Evolutionary conservation across 2,797 vertebrate genomes (phyloP).

Genomic region (Macropus fuliginosus): DNA sequence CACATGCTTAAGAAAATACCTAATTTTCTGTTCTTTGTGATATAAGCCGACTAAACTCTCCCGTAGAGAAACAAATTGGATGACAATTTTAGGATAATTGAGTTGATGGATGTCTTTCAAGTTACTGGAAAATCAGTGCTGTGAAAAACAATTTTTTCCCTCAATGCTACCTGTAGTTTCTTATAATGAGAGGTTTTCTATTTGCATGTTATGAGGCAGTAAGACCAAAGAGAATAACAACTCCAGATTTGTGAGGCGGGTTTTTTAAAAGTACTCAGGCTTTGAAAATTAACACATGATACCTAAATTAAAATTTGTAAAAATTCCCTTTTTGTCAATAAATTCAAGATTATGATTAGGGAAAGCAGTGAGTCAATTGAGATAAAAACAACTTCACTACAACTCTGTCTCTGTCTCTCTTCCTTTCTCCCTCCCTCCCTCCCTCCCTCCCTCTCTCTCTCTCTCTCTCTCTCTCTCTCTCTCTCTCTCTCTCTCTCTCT

Average conservation of each 20-base stretch:
- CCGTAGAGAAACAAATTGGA: slow-evolving; percentile 83
- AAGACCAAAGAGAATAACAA: slow-evolving; percentile 60
- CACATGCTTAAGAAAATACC: slow-evolving; percentile 65
- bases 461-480: no score
- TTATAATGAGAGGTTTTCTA: slow-evolving; percentile 29
- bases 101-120: slow-evolving; percentile 72
- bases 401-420: not conserved
- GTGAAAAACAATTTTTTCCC: slow-evolving; percentile 67
- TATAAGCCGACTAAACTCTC: slow-evolving; percentile 65
- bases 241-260: slow-evolving; percentile 23
- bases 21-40: slow-evolving; percentile 79
- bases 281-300: slow-evolving; percentile 41
- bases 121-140: slow-evolving; percentile 76
- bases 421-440: no score
- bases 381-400: not conserved
- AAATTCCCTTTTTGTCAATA: slow-evolving; percentile 10
- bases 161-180: slow-evolving; percentile 67
- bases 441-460: no score
- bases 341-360: slow-evolving; percentile 3
- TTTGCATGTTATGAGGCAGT: slow-evolving; percentile 66
- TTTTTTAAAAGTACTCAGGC: not conserved
- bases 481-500: no score
- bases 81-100: slow-evolving; percentile 82
- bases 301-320: slow-evolving; percentile 53
- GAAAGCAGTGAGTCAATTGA: not conserved